A percentile compares a stretch with the other conserved stretches of the same genome.
These are phyloP conservation scores for Pseudanteris insignis DNA, from an alignment of 2,888 invertebrate species.

Conservation along the genomic window DNA sequence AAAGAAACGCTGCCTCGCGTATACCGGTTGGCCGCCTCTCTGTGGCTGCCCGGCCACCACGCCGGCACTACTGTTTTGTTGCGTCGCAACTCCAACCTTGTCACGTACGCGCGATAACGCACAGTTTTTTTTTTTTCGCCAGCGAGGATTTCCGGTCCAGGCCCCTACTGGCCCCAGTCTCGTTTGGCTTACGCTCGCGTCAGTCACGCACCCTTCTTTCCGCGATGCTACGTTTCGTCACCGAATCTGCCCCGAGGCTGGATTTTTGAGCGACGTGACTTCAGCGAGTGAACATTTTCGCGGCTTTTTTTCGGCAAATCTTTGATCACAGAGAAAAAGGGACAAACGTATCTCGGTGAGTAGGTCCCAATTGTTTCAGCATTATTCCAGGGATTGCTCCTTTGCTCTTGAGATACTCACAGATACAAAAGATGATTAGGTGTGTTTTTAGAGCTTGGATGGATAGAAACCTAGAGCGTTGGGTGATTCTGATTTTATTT, in stretches of 20 bases:
- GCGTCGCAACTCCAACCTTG: constrained; percentile 40
- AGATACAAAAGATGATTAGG: too few species aligned
- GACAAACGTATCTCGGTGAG: too few species aligned
- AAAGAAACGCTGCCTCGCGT: constrained; percentile 52
- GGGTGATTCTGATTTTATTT: too few species aligned
- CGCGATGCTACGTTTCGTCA: background rate
- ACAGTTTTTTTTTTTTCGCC: constrained; percentile 24
- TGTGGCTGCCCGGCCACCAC: constrained; percentile 65
- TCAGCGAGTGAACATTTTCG: constrained; percentile 2
- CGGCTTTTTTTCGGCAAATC: too few species aligned
- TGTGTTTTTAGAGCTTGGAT: too few species aligned
- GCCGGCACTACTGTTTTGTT: constrained; percentile 60
- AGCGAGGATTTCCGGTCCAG: background rate
- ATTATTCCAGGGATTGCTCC: too few species aligned
- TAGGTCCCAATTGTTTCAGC: too few species aligned
- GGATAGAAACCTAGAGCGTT: too few species aligned
- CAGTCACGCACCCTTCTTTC: too few species aligned
- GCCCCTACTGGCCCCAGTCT: background rate
- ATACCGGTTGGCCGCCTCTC: constrained; percentile 53
- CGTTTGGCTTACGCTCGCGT: too few species aligned
- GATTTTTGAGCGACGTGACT: constrained; percentile 10
- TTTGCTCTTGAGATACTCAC: too few species aligned
- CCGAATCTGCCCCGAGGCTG: background rate
- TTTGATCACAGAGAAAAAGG: too few species aligned
- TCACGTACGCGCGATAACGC: constrained; percentile 48